Evolutionary conservation across 2,113 vertebrate species (phyloP), one percentile per base, ranked within the genome.

Genomic region (Emydocephalus ijimae): DNA sequence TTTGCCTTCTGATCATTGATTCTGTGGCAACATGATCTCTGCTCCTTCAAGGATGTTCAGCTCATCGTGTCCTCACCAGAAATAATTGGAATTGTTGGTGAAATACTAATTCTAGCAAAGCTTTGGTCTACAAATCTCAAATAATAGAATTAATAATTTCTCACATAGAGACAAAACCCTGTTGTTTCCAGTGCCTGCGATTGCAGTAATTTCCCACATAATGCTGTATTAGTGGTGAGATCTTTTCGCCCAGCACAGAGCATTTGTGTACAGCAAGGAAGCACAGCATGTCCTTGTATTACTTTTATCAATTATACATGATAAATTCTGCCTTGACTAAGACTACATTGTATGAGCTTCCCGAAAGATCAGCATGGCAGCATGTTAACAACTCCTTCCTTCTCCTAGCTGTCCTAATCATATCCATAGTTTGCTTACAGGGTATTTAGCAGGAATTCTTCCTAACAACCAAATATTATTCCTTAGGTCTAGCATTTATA

Each of bases 261-360:
- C 94, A 94, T 90, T 96, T 93, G 92, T 96, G 95, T 94, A 96
- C 90, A 94, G 95, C 87, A 90, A 95, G 94, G 93, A 95, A 64
- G 91, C 94, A 34, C 61, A 50, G 90, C 43, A 86, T 95, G 94
- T 64, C 56, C 3, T 85, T 91, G 92, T 93, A 14, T 92, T 85
- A 85, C 94, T 96, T 92, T 96, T 95, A 96, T 97, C 93, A 94
- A 95, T 96, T 95, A 97, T 96, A 95, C 95, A 97, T 96, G 96
- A 96, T 94, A 96, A 95, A 91, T 93, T 93, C 95, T 94, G 85
- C 94, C 85, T 94, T 48, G 92, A 92, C 91, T 92, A 57, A 89
- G 74, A 92, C 93, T 94, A 91, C 93, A 34, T 95, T 95, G 95
- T 96, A 88, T 90, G 95, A 94, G 90, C 89, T 96, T 96, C 94